Conservation (phyloP, 2,113 vertebrate species). For the Ellobius talpinus region DNA sequence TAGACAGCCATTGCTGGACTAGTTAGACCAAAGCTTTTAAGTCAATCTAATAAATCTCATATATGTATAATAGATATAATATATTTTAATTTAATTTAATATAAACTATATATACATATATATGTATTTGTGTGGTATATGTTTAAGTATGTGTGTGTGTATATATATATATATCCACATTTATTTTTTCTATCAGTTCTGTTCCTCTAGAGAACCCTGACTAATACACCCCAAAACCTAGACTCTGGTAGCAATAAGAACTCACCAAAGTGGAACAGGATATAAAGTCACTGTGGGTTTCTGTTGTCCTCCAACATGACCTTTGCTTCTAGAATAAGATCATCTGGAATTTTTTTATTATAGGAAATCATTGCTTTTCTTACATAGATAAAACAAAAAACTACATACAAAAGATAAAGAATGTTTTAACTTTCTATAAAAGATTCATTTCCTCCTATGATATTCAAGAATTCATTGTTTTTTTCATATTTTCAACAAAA, state of each 20-base stretch:
- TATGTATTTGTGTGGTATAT: not conserved
- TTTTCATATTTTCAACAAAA: not conserved
- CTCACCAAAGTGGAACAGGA: rapidly evolving
- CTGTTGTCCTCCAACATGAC: not conserved
- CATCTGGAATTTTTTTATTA: not conserved
- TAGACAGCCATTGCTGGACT: not conserved
- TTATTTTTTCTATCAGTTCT: not conserved
- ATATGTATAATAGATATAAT: not conserved
- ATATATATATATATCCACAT: not conserved
- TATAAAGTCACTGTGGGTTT: not conserved
- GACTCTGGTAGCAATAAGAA: not conserved
- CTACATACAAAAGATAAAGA: not conserved
- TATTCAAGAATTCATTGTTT: not conserved
- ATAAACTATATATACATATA: not conserved
- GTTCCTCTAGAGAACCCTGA: not conserved
- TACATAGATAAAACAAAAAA: not conserved
- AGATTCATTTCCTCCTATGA: not conserved
- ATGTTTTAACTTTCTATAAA: not conserved
- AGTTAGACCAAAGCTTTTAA: not conserved
- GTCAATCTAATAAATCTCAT: not conserved
- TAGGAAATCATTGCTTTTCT: not conserved
- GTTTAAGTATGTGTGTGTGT: not conserved
- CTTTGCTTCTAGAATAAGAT: not conserved
- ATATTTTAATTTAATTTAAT: not conserved
- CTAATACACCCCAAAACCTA: not conserved